phyloP scores from a whole-genome alignment of 2,888 invertebrate genomes.

The Caenorhabditis sp. region DNA sequence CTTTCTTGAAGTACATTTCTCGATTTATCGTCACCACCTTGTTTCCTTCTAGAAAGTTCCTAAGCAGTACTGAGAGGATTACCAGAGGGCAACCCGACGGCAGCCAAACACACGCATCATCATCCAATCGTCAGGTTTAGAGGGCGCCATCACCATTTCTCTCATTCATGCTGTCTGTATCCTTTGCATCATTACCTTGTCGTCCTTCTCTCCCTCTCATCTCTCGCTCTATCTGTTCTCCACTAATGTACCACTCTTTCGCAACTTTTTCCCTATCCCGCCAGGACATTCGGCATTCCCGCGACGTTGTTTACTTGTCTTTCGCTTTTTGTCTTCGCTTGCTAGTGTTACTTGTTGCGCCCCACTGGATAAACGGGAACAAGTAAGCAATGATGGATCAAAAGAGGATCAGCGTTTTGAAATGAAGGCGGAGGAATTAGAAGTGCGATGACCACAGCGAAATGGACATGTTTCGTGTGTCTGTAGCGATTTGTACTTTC shows the following conservation, averaged over 20 bases:
- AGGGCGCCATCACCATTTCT: conserved; percentile 35
- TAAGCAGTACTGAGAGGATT: conserved; percentile 51
- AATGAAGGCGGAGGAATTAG: background rate
- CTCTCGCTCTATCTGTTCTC: conserved; percentile 33
- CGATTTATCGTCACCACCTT: background rate
- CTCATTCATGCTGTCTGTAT: conserved; percentile 50
- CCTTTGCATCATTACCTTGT: conserved; percentile 52
- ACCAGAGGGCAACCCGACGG: conserved; percentile 34
- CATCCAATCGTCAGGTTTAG: conserved; percentile 51
- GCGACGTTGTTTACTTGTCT: conserved; percentile 55
- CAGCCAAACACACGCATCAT: conserved; percentile 36
- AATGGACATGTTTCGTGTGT: conserved; percentile 23
- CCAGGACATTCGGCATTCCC: conserved; percentile 52
- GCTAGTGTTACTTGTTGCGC: conserved; percentile 40
- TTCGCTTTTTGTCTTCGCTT: conserved; percentile 9
- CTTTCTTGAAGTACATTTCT: conserved; percentile 17
- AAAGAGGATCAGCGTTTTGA: conserved; percentile 12
- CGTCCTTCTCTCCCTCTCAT: conserved; percentile 16
- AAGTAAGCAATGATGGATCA: conserved; percentile 40
- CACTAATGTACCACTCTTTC: conserved; percentile 20
- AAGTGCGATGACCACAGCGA: conserved; percentile 32
- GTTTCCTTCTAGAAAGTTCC: conserved; percentile 39
- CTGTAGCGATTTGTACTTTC: conserved; percentile 42
- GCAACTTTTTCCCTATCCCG: conserved; percentile 20
- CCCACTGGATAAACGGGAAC: conserved; percentile 31